Percentiles rank a stretch among this genome's conserved stretches.
These are phyloP conservation scores for Dolichoris vasculosae DNA, from an alignment of 1,140 invertebrate species.

Conservation along the genomic window DNA sequence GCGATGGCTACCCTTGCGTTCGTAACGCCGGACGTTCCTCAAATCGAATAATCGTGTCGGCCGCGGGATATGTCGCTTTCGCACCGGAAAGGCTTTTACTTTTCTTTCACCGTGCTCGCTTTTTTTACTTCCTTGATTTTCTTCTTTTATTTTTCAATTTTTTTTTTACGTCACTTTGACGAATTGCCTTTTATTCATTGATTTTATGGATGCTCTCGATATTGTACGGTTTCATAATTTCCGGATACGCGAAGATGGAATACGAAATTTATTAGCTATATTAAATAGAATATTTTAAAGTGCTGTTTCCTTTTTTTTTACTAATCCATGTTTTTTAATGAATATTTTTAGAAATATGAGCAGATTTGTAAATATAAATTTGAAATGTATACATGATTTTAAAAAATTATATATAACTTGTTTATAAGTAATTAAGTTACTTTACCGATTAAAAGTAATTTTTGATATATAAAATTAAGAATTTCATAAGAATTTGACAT, in stretches of 20 bases:
- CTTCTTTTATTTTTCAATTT: neutral
- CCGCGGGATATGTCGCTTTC: slow-evolving; percentile 36
- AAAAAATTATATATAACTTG: no score
- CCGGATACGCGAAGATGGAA: neutral
- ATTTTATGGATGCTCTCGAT: neutral
- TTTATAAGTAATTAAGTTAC: no score
- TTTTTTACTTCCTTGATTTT: neutral
- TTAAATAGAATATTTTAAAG: neutral
- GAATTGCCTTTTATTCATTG: slow-evolving; percentile 2
- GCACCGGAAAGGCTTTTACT: neutral
- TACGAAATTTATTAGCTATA: slow-evolving; percentile 4
- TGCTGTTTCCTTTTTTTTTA: neutral
- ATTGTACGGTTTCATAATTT: neutral
- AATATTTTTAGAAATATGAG: neutral
- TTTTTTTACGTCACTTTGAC: neutral
- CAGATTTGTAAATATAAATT: neutral
- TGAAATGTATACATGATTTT: no score
- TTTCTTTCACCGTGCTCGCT: neutral
- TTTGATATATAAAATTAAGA: no score
- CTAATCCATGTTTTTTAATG: neutral
- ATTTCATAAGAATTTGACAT: no score
- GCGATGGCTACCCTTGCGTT: slow-evolving; percentile 6
- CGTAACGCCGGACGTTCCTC: slow-evolving; percentile 43
- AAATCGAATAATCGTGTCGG: slow-evolving; percentile 58
- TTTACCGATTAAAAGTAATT: no score